Evolutionary conservation across 1,140 invertebrate species (phyloP).

Genomic region (Rhagoletis pomonella): DNA sequence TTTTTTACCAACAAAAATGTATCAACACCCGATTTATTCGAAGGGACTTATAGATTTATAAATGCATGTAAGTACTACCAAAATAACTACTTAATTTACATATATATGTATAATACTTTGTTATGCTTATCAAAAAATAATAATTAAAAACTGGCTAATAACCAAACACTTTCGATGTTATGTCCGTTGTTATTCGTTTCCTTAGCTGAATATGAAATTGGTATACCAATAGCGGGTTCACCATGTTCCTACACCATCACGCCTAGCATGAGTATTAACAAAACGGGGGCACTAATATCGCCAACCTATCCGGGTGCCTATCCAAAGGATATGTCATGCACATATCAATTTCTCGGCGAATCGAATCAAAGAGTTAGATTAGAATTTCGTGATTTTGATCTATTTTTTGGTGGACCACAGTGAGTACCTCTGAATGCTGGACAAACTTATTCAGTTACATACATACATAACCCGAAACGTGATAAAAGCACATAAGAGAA

Average conservation of each 20-base stretch:
- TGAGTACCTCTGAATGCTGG: slow-evolving; percentile 79
- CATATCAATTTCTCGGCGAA: slow-evolving; percentile 94
- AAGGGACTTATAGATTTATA: slow-evolving; percentile 92
- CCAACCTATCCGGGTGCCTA: slow-evolving; percentile 99
- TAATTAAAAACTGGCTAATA: not conserved
- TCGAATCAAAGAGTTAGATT: slow-evolving; percentile 93
- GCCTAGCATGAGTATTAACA: slow-evolving; percentile 83
- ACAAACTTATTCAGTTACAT: slow-evolving; percentile 46
- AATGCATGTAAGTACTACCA: slow-evolving; percentile 88
- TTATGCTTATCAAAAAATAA: not conserved
- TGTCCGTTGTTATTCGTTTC: slow-evolving; percentile 14
- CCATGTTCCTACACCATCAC: slow-evolving; percentile 91
- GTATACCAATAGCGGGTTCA: slow-evolving; percentile 85
- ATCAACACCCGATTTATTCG: slow-evolving; percentile 86
- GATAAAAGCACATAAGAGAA: not conserved
- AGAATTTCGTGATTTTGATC: slow-evolving; percentile 98
- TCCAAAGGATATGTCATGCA: slow-evolving; percentile 95
- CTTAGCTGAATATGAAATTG: slow-evolving; percentile 91
- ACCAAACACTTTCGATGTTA: not conserved
- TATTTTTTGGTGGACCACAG: slow-evolving; percentile 99
- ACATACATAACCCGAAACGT: slow-evolving; percentile 33
- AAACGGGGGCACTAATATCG: slow-evolving; percentile 91
- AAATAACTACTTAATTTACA: not conserved
- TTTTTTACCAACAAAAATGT: slow-evolving; percentile 96
- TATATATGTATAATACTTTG: not conserved